Evolutionary conservation across 2,888 invertebrate species (phyloP).

Genomic region (Lacanobia wlatinum): DNA sequence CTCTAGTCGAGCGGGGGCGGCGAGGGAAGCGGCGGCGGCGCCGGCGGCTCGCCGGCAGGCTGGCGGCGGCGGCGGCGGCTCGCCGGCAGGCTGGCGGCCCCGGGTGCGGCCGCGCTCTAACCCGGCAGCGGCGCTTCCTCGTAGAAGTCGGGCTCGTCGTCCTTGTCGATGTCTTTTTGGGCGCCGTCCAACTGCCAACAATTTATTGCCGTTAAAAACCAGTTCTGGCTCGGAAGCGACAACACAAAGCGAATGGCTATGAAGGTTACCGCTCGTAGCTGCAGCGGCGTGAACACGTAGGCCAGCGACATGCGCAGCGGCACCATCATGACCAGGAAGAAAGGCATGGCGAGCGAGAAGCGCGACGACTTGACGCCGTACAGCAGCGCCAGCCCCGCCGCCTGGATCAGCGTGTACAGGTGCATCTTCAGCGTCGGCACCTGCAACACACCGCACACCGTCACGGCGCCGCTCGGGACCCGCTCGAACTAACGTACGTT

Average conservation of each 20-base stretch:
- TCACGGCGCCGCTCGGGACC: not conserved
- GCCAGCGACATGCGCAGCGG: conserved; percentile 95
- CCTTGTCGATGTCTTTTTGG: conserved; percentile 94
- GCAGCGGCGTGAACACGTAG: conserved; percentile 94
- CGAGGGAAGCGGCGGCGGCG: too few species aligned
- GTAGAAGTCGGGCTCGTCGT: conserved; percentile 98
- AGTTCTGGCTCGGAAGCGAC: not conserved
- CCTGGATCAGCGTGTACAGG: conserved; percentile 96
- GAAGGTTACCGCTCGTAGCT: conserved; percentile 94
- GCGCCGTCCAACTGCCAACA: conserved; percentile 95
- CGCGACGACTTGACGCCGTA: conserved; percentile 97
- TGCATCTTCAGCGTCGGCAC: conserved; percentile 98
- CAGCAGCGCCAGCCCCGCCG: conserved; percentile 94
- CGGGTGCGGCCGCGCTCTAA: conserved; percentile 78
- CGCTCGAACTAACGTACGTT: too few species aligned
- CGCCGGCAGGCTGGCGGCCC: not conserved
- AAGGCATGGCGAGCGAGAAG: conserved; percentile 97
- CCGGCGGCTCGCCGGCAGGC: too few species aligned
- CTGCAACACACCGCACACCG: conserved; percentile 78
- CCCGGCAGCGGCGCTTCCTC: conserved; percentile 96
- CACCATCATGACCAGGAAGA: conserved; percentile 97
- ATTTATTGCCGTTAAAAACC: not conserved
- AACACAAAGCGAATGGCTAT: not conserved
- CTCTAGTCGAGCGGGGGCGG: too few species aligned
- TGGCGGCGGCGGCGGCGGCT: not conserved